Base-by-base conservation (phyloP, 2,797 vertebrate genomes). In the Pseudochirops corinnae region DNA sequence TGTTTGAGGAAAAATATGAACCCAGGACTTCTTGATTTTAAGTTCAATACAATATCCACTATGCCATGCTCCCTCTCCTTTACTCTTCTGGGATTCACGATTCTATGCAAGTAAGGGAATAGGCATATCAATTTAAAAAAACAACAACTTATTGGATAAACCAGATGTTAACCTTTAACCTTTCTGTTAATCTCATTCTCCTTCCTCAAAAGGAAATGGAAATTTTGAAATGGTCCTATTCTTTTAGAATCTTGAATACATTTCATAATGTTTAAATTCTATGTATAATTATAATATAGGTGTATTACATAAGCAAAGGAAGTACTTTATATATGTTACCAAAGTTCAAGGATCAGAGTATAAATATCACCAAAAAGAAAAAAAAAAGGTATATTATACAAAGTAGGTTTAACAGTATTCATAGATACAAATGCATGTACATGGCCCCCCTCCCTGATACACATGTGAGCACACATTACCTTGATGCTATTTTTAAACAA, bases 401-500 rank as follows among this genome's bases (percentile, higher is more conserved):
- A 0, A 60, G 31, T 18, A 91, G 6, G 0, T 0, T 7, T 0
- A 0, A 18, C 0, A 9, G 62, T 13, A 6, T 5, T 1, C 0
- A 56, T 18, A 55, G 11, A 46, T 39, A 74, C 46, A 93, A 55
- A 96, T 95, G 94, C 7, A 57, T 46, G 7, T 46, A 82, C n/a
- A 21, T 39, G 18, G 39, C n/a, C 67, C 67, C 67, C n/a, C n/a
- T 82, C 67, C 67, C 90, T 58, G 50, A 16, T 16, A 95, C 39
- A 92, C 67, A 93, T 29, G 62, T 14, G 39, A 1, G 92, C 74
- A 56, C 87, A 56, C 95, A 50, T 98, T 99, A 99, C 99, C 99
- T 99, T 99, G 98, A 99, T 99, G 97, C 99, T 99, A 98, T 99
- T 99, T 98, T 99, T 99, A 98, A 99, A 99, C 94, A 99, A 99